Percentiles rank a stretch among this genome's conserved stretches.
These are phyloP conservation scores for Xiphias gladius DNA, from an alignment of 2,113 vertebrate genomes.

Conservation along the genomic window DNA sequence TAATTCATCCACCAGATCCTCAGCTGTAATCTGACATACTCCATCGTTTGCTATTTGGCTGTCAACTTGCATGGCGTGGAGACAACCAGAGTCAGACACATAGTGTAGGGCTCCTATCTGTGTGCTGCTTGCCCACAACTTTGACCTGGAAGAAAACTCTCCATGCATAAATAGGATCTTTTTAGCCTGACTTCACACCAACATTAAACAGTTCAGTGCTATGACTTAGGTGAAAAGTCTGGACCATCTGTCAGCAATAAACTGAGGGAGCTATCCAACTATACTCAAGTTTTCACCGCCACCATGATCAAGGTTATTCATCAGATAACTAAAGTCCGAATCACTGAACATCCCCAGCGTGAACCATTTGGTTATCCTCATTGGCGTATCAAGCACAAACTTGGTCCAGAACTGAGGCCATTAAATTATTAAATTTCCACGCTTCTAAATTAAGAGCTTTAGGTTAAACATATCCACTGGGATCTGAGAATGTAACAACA, in stretches of 20 bases:
- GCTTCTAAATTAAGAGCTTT: background rate
- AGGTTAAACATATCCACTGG: background rate
- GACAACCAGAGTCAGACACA: background rate
- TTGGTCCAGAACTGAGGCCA: background rate
- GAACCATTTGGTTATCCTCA: background rate
- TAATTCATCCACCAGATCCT: background rate
- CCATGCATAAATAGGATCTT: background rate
- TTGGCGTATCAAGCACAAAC: background rate
- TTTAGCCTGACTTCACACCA: background rate
- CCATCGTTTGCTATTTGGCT: background rate
- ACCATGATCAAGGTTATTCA: constrained; percentile 16
- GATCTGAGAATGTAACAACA: background rate
- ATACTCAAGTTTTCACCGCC: background rate
- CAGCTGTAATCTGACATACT: background rate
- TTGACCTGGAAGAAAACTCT: constrained; percentile 2
- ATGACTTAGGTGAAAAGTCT: constrained; percentile 17
- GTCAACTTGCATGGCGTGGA: background rate
- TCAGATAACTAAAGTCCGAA: background rate
- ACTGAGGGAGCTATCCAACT: constrained; percentile 14
- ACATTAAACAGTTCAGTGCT: background rate
- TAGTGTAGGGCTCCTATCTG: background rate
- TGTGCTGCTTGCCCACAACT: background rate
- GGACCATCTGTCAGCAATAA: constrained; percentile 39
- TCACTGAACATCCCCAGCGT: background rate
- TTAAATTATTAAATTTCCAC: background rate